Evolutionary conservation across 2,113 vertebrate species (phyloP), one percentile per base, ranked within the genome.

Genomic region (Gnathonemus echidnorhynchus): DNA sequence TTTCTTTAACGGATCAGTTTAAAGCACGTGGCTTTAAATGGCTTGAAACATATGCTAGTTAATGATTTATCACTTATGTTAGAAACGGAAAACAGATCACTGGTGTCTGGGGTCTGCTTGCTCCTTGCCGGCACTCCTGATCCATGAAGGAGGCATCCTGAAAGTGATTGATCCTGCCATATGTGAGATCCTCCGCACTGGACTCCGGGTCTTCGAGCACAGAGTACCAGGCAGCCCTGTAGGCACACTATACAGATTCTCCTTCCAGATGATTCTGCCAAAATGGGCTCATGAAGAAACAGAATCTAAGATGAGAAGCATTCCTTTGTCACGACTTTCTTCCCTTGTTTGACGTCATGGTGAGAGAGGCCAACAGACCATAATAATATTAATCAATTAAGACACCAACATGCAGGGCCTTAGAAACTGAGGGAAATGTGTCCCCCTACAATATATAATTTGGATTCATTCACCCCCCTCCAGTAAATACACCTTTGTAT

Each of bases 61-160:
- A 95, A 95, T 93, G 94, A 95, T 94, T 93, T 91, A 91, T 93
- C 92, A 93, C 94, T 95, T 94, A 94, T 92, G 91, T 92, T 91
- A 92, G 92, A 95, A 94, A 92, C 74, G 90, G 93, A 91, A 91
- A 62, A 90, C 90, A 77, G 87, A 92, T 93, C 46, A 90, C 93
- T 90, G 93, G 93, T 89, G 89, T 92, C 91, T 93, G 93, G 92
- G 89, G 90, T 88, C 90, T 74, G 80, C 93, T 94, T 93, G 89
- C 93, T 89, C 93, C 58, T 92, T 89, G 90, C 92, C 91, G 84
- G 90, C 86, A 92, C 94, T 93, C 94, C 93, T 94, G 95, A 92
- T 94, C 90, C 93, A 95, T 91, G 94, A 93, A 87, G 90, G 91
- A 91, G 24, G 93, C 91, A 90, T 84, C 74, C 8, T 31, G 86